Evolutionary conservation across 2,797 vertebrate species (phyloP).

Genomic region (Aulostomus chinensis): DNA sequence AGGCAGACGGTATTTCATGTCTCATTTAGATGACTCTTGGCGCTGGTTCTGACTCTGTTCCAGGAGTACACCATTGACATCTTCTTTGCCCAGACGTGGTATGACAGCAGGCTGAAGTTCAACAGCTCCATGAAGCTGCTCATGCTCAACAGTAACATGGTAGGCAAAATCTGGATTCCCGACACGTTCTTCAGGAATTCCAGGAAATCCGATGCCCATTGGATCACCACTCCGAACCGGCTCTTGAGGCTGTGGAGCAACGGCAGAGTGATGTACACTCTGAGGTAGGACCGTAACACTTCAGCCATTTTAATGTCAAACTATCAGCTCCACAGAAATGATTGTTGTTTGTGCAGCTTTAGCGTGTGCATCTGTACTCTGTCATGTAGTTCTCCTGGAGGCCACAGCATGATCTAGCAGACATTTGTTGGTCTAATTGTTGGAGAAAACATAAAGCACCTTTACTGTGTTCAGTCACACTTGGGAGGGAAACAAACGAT

Average conservation of each 20-base stretch:
- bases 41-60: slow-evolving; percentile 2
- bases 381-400: slow-evolving; percentile 33
- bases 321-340: slow-evolving; percentile 1
- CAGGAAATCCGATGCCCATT: slow-evolving; percentile 95
- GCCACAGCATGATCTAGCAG: slow-evolving; percentile 26
- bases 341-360: slow-evolving; percentile 64
- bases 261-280: slow-evolving; percentile 91
- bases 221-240: slow-evolving; percentile 97
- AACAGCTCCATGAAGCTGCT: slow-evolving; percentile 95
- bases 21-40: too few relatives aligned
- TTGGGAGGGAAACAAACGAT: slow-evolving; percentile 21
- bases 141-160: slow-evolving; percentile 98
- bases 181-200: slow-evolving; percentile 98
- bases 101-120: slow-evolving; percentile 94
- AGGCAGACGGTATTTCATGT: too few relatives aligned
- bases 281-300: slow-evolving; percentile 78
- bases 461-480: slow-evolving; percentile 19
- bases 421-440: slow-evolving; percentile 22
- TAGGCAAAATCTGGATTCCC: slow-evolving; percentile 98
- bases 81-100: slow-evolving; percentile 98
- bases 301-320: not conserved
- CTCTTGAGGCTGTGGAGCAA: slow-evolving; percentile 93
- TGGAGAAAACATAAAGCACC: slow-evolving; percentile 5
- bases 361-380: slow-evolving; percentile 59
- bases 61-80: slow-evolving; percentile 95